Evolutionary conservation across 2,888 invertebrate genomes (phyloP), one percentile per base, ranked within the genome.

Genomic region (Hipparchia semele): DNA sequence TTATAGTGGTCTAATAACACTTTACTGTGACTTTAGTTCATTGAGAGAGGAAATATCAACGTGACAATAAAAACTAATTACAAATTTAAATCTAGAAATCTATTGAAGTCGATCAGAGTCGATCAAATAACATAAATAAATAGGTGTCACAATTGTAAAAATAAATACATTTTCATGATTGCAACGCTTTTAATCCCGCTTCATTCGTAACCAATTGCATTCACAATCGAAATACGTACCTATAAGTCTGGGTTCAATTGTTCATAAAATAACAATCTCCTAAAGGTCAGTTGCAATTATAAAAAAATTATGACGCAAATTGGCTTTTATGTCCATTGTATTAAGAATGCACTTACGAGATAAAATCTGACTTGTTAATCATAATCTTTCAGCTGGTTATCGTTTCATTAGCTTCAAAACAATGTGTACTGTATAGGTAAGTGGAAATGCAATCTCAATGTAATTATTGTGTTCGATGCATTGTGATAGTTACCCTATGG

Each of bases 271-370:
- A 75, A 68, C 73, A 73, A 62, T 71, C 65, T 68, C 33, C 59
- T 53, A 74, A 76, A 76, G 73, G 74, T 73, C 67, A 68, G 23
- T 72, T 69, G 72, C 59, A 72, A 67, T 70, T 72, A 68, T 62
- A 4, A 56, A 68, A 70, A 58, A 62, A 60, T 51, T 49, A 60
- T 51, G 53, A 69, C n/a, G 69, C 45, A 68, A 68, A 69, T 60
- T 68, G 54, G 33, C 70, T 62, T 72, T 70, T 74, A 68, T 67
- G 53, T 59, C 61, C 51, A 72, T 61, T 23, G 45, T 10, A 56
- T 65, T 76, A 76, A 74, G 61, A 68, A 58, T 61, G 56, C 59
- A 65, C 54, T 51, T 64, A 23, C 33, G 6, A 8, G 5, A 59
- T 69, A 64, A 45, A 53, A 69, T 59, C 58, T 60, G 56, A 33